phyloP scores from a whole-genome alignment of 1,140 invertebrate genomes.

The Coboldia fuscipes region DNA sequence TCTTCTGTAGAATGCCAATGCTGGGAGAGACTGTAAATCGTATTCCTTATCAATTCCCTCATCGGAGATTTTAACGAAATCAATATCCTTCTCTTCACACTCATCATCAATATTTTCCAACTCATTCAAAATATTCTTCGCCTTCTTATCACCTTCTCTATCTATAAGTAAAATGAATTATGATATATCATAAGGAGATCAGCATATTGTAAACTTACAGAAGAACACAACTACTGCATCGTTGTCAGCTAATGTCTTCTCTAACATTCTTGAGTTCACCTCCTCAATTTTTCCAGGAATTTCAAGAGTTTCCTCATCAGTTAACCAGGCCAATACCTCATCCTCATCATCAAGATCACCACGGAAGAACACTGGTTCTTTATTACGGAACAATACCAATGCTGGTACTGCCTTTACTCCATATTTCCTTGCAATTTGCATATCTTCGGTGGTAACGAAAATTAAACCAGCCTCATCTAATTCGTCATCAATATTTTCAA shows the following conservation, averaged over 20 bases:
- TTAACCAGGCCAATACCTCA: conserved; percentile 74
- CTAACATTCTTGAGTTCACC: conserved; percentile 77
- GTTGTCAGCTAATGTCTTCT: conserved; percentile 72
- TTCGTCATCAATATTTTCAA: conserved; percentile 88
- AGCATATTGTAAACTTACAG: too few relatives aligned
- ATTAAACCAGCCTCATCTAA: conserved; percentile 82
- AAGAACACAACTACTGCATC: conserved; percentile 82
- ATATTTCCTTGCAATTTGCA: conserved; percentile 57
- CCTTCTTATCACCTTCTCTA: conserved; percentile 74
- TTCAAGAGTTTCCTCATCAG: conserved; percentile 76
- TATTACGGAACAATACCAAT: conserved; percentile 78
- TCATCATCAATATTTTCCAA: conserved; percentile 89
- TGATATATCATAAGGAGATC: conserved; percentile 2
- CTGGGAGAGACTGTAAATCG: conserved; percentile 58
- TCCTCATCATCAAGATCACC: conserved; percentile 80
- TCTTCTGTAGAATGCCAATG: conserved; percentile 73
- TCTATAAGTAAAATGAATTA: conserved; percentile 27
- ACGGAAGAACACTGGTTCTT: conserved; percentile 46
- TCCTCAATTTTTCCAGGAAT: conserved; percentile 86
- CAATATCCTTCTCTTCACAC: conserved; percentile 77
- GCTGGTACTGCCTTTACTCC: conserved; percentile 67
- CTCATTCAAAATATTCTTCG: conserved; percentile 71
- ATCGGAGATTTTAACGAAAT: conserved; percentile 85
- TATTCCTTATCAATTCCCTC: conserved; percentile 75
- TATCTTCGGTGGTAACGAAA: conserved; percentile 82